These are phyloP conservation scores for Noctua fimbriata DNA, from an alignment of 2,888 invertebrate genomes.

Conservation along the genomic window DNA sequence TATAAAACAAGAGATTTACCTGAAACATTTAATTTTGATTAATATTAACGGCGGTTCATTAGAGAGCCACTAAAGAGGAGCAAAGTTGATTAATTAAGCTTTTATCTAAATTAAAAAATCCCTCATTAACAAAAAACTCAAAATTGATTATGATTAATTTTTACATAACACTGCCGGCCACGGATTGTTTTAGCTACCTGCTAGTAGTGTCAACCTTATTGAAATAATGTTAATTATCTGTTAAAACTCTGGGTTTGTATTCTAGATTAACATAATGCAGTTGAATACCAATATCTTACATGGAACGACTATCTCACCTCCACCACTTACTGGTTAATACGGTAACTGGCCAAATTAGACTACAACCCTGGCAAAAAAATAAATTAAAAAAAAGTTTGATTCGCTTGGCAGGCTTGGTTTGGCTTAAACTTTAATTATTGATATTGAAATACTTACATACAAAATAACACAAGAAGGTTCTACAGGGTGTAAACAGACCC, in stretches of 20 bases:
- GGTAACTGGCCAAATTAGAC: neutral
- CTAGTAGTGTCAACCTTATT: neutral
- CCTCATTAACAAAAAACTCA: neutral
- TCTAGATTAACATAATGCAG: neutral
- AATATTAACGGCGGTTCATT: constrained; percentile 28
- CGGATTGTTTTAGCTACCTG: neutral
- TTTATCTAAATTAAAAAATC: constrained; percentile 22
- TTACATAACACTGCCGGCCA: too few species aligned
- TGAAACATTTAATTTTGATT: constrained; percentile 42
- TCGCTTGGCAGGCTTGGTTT: neutral
- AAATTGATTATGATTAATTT: neutral
- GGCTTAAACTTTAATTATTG: neutral
- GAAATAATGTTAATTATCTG: neutral
- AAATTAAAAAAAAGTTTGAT: neutral
- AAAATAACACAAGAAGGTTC: too few species aligned
- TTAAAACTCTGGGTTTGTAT: neutral
- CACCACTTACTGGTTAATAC: neutral
- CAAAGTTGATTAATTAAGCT: constrained; percentile 9
- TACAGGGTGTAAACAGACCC: too few species aligned
- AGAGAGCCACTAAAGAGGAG: neutral
- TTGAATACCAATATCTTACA: neutral
- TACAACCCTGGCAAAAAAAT: too few species aligned
- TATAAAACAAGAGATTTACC: constrained; percentile 14
- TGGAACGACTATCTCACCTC: neutral
- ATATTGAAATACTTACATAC: neutral